These are phyloP conservation scores for Griposia aprilina DNA, from an alignment of 2,888 invertebrate genomes.

Conservation along the genomic window DNA sequence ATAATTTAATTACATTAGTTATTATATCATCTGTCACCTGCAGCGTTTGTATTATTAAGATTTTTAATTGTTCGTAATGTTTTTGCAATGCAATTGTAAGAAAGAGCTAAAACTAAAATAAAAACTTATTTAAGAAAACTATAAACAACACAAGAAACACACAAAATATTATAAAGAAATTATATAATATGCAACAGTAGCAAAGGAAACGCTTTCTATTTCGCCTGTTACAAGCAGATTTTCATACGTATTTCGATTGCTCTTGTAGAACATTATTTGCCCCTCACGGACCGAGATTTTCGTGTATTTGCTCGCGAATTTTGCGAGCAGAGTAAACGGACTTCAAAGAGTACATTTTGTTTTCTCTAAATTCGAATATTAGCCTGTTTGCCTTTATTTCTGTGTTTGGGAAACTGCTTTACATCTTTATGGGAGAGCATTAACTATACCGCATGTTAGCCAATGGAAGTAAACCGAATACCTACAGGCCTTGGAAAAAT, in stretches of 20 bases:
- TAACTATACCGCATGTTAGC: slow-evolving; percentile 3
- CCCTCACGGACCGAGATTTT: slow-evolving; percentile 44
- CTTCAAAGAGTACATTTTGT: slow-evolving; percentile 57
- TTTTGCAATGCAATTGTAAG: background rate
- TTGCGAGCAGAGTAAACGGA: slow-evolving; percentile 43
- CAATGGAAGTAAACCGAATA: background rate
- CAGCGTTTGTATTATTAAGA: no score
- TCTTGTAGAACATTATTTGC: slow-evolving; percentile 46
- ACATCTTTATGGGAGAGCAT: slow-evolving; percentile 21
- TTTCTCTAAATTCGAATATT: slow-evolving; percentile 48
- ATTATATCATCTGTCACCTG: no score
- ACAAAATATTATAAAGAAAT: slow-evolving; percentile 5
- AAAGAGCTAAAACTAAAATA: background rate
- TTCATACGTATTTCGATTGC: slow-evolving; percentile 47
- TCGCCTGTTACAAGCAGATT: slow-evolving; percentile 32
- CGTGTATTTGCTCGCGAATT: slow-evolving; percentile 50
- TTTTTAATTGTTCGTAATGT: no score
- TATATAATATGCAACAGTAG: slow-evolving; percentile 18
- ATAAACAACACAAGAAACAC: background rate
- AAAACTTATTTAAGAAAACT: background rate
- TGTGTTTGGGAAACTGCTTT: slow-evolving; percentile 35
- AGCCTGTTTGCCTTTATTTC: slow-evolving; percentile 44
- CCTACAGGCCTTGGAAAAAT: background rate
- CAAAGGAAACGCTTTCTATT: slow-evolving; percentile 22
- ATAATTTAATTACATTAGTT: no score